phyloP scores from a whole-genome alignment of 2,113 vertebrate genomes.

The Pluvialis apricaria region DNA sequence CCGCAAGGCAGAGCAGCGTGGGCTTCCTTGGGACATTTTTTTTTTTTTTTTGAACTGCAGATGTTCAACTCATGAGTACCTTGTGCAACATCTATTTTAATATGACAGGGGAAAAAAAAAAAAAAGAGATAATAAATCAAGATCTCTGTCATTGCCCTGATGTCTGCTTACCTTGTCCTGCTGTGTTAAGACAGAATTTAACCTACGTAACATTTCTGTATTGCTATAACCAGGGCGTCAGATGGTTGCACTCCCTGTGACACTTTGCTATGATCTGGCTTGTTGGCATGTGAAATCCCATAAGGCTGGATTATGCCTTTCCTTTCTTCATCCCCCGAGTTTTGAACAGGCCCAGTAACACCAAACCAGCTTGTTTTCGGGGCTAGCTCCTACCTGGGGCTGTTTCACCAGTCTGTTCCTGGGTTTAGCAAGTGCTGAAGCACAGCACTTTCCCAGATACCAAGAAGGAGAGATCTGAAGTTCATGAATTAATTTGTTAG shows the following conservation, averaged over 20 bases:
- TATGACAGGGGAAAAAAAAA: too few relatives aligned
- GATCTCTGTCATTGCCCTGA: not conserved
- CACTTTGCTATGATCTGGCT: not conserved
- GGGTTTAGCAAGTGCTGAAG: not conserved
- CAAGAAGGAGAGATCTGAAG: not conserved
- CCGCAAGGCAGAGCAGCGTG: rapidly evolving
- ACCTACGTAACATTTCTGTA: not conserved
- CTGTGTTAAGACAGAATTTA: not conserved
- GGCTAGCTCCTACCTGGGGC: not conserved
- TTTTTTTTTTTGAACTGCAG: not conserved
- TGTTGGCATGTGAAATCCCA: not conserved
- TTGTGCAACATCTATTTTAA: not conserved
- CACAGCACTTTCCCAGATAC: not conserved
- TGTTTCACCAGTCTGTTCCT: not conserved
- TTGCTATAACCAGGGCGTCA: not conserved
- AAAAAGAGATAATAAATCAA: not conserved
- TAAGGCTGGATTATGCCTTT: not conserved
- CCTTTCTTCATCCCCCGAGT: not conserved
- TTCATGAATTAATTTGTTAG: not conserved
- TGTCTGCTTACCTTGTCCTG: not conserved
- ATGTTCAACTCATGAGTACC: not conserved
- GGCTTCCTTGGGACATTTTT: not conserved
- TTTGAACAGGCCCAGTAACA: not conserved
- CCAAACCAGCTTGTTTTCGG: not conserved
- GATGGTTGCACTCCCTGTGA: not conserved